Conservation (phyloP, 2,113 vertebrate species). For the Gavia stellata region DNA sequence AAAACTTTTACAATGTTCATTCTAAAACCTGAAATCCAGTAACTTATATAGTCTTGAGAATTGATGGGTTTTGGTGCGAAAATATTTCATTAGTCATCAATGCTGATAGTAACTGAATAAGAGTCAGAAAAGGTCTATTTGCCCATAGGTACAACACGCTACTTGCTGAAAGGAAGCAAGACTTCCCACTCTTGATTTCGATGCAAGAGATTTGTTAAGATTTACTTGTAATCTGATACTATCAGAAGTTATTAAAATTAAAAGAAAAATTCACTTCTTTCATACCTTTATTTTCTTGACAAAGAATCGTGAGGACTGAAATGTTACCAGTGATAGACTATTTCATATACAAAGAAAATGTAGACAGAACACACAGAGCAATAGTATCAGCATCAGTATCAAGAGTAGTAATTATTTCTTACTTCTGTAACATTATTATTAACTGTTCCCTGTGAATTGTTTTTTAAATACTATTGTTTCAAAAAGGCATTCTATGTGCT, state of each 20-base stretch:
- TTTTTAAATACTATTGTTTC: not conserved
- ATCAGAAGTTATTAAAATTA: not conserved
- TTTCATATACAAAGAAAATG: not conserved
- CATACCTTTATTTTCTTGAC: not conserved
- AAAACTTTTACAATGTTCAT: not conserved
- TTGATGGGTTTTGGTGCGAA: not conserved
- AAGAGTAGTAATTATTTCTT: not conserved
- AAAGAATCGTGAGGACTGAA: not conserved
- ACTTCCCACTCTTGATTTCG: not conserved
- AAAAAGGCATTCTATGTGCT: not conserved
- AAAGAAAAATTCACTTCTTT: not conserved
- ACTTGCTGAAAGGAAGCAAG: constrained; percentile 18
- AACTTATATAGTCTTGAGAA: not conserved
- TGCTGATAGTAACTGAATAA: not conserved
- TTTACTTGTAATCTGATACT: not conserved
- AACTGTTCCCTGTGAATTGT: not conserved
- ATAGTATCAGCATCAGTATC: not conserved
- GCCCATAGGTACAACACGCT: not conserved
- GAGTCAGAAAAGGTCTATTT: not conserved
- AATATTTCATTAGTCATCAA: not conserved
- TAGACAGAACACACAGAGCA: not conserved
- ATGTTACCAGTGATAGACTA: not conserved
- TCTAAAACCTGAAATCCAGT: not conserved
- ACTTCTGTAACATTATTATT: not conserved
- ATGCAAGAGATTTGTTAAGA: not conserved